phyloP scores from a whole-genome alignment of 37 sponge, comb jelly and placozoan species.

The Spongia lamella region DNA sequence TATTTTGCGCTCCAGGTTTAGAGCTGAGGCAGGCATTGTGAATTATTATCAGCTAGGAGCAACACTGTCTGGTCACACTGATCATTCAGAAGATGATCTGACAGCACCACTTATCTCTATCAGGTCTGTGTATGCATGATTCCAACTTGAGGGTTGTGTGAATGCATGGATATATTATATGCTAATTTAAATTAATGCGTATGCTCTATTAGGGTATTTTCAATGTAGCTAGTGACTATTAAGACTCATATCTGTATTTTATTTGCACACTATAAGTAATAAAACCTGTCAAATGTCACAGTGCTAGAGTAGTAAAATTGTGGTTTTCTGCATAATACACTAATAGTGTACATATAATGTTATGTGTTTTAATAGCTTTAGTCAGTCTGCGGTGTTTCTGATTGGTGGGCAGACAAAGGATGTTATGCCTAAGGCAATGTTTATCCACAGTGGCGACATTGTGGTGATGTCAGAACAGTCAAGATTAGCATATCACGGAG shows the following conservation, averaged over 20 bases:
- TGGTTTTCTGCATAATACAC: not conserved
- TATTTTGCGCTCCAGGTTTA: too few species aligned
- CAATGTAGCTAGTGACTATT: too few species aligned
- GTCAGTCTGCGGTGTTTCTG: slow-evolving; percentile 89
- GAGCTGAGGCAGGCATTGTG: slow-evolving; percentile 88
- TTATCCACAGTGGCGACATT: slow-evolving; percentile 84
- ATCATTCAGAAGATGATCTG: slow-evolving; percentile 93
- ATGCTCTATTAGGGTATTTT: too few species aligned
- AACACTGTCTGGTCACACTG: slow-evolving; percentile 92
- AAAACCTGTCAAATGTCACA: too few species aligned
- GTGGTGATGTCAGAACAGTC: slow-evolving; percentile 80
- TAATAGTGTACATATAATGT: not conserved
- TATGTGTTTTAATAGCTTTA: slow-evolving; percentile 59
- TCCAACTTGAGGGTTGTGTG: not conserved
- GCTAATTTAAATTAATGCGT: too few species aligned
- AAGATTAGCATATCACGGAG: slow-evolving; percentile 84
- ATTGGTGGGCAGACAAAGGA: slow-evolving; percentile 78
- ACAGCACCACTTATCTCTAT: slow-evolving; percentile 91
- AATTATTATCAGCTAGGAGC: slow-evolving; percentile 96
- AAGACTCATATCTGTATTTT: too few species aligned
- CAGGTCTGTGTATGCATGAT: slow-evolving; percentile 50
- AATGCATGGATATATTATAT: not conserved
- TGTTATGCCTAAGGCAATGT: slow-evolving; percentile 57
- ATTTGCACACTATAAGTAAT: too few species aligned
- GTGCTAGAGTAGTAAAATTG: not conserved